A percentile compares a stretch with the other conserved stretches of the same genome.
phyloP scores from a whole-genome alignment of 2,113 vertebrate genomes.

The Anolis sagrei region DNA sequence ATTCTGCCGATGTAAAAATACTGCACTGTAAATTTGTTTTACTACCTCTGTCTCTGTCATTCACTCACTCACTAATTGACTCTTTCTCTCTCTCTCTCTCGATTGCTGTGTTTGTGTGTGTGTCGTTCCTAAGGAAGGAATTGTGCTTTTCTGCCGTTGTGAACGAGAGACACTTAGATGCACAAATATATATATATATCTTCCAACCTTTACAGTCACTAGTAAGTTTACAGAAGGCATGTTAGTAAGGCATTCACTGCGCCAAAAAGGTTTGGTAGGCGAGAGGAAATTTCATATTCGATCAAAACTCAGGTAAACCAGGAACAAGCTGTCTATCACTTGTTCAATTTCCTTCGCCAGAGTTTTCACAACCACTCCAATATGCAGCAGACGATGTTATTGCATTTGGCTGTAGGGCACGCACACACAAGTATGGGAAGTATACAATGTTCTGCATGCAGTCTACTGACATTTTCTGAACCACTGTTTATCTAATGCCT shows the following conservation, averaged over 20 bases:
- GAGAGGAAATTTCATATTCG: not conserved
- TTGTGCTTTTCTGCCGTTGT: not conserved
- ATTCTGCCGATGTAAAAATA: not conserved
- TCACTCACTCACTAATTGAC: too few species aligned
- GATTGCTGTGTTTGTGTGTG: not conserved
- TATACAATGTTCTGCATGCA: not conserved
- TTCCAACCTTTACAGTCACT: not conserved
- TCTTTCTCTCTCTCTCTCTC: too few species aligned
- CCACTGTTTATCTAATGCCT: not conserved
- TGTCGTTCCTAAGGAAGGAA: not conserved
- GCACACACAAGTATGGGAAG: not conserved
- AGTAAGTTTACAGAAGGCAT: not conserved
- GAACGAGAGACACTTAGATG: not conserved
- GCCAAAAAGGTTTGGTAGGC: not conserved
- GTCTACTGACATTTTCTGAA: not conserved
- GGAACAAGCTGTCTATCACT: not conserved
- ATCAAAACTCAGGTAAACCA: constrained; percentile 1
- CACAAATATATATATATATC: not conserved
- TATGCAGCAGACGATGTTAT: not conserved
- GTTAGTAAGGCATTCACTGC: not conserved
- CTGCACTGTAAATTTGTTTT: too few species aligned
- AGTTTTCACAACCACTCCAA: not conserved
- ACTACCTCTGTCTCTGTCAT: too few species aligned
- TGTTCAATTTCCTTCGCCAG: not conserved
- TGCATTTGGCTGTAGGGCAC: not conserved